Evolutionary conservation across 1,140 invertebrate genomes (phyloP), one percentile per base, ranked within the genome.

Genomic region (Sarcophaga bullata): DNA sequence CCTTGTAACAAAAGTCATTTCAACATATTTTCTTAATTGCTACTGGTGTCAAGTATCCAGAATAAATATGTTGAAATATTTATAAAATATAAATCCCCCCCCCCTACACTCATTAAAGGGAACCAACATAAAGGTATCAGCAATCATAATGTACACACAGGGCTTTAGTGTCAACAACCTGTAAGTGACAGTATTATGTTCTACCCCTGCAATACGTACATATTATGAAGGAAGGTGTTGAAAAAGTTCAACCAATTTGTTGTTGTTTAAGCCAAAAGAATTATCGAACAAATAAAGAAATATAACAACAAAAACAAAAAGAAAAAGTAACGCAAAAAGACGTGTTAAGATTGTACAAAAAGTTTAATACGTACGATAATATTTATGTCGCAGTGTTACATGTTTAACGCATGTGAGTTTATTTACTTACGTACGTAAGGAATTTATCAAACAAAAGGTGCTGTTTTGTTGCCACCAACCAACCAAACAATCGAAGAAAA

Each of bases 1-100:
- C 8, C n/a, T n/a, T n/a, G n/a, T n/a, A n/a, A n/a, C n/a, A 19
- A 68, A 19, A 8, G n/a, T n/a, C 9, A 58, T 62, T 7, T 62
- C 54, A 13, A n/a, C 19, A 68, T n/a, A 68, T 68, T 68, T 68
- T 19, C 62, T 68, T 68, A 68, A 68, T 68, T 68, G 62, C 62
- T 68, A 19, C 62, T 19, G 19, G 62, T 68, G 62, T 68, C 17
- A 68, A 68, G 8, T 68, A 19, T 37, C 25, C 1, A 37, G 15
- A 68, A 19, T 7, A 10, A 68, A 68, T 19, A 68, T 25, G 1
- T 37, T 37, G 25, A 37, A 37, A 37, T 37, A 37, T 9, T 17
- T 7, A 68, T 68, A 68, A 19, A 25, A 68, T 68, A 68, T 68
- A 15, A 19, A 68, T 68, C 62, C 62, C 17, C 62, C 3, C 7